These are phyloP conservation scores for Cheilosia soror DNA, from an alignment of 2,888 invertebrate species.

Conservation along the genomic window DNA sequence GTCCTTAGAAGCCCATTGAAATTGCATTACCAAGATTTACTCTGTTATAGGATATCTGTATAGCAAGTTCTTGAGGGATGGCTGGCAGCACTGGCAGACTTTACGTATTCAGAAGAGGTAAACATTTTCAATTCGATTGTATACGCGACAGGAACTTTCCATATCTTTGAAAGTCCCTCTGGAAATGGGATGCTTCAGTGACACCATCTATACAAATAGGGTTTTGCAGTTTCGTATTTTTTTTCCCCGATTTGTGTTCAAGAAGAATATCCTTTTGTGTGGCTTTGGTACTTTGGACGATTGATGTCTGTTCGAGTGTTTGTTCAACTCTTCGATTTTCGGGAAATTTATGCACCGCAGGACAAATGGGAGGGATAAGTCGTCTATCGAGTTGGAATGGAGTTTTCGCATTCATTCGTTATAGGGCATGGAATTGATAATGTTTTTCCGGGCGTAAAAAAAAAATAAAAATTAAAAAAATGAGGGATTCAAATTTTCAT, in stretches of 20 bases:
- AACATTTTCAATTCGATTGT: conserved; percentile 44
- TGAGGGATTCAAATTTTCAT: conserved; percentile 7
- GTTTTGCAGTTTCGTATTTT: background rate
- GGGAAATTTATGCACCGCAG: conserved; percentile 37
- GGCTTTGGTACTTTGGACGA: conserved; percentile 18
- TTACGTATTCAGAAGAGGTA: background rate
- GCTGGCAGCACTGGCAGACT: background rate
- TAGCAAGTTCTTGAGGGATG: background rate
- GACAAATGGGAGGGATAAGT: conserved; percentile 33
- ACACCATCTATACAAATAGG: conserved; percentile 15
- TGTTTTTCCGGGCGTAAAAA: background rate
- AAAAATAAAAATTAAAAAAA: background rate
- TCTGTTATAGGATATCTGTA: background rate
- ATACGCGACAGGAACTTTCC: conserved; percentile 26
- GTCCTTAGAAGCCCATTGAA: conserved; percentile 55
- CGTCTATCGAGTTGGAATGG: conserved; percentile 3
- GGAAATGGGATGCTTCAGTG: conserved; percentile 16
- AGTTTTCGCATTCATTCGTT: background rate
- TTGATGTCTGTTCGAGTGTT: conserved; percentile 47
- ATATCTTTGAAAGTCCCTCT: conserved; percentile 12
- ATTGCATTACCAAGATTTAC: conserved; percentile 58
- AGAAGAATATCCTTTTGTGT: conserved; percentile 13
- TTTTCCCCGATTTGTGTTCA: background rate
- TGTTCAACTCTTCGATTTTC: conserved; percentile 39
- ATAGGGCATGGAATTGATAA: conserved; percentile 1